Percentiles rank a stretch among this genome's conserved stretches.
These are phyloP conservation scores for Varecia variegata DNA, from an alignment of 2,797 vertebrate genomes.

Conservation along the genomic window DNA sequence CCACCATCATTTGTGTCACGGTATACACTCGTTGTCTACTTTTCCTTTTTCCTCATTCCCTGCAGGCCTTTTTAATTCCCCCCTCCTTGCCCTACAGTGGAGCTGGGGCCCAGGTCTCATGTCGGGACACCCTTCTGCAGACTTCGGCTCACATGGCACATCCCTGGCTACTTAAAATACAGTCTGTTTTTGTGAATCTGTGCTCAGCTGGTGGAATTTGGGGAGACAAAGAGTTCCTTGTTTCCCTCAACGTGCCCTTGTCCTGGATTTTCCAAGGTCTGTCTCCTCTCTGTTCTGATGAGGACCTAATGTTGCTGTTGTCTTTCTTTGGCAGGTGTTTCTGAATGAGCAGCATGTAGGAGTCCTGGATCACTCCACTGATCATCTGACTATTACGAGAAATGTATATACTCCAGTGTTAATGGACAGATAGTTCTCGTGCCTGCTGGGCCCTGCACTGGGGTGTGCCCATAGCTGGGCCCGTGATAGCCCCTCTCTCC, in stretches of 20 bases:
- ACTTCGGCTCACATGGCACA: background rate
- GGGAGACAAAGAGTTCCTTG: background rate
- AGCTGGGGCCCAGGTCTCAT: background rate
- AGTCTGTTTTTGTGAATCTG: background rate
- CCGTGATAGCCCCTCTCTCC: background rate
- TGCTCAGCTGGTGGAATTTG: background rate
- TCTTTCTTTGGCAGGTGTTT: conserved; percentile 62
- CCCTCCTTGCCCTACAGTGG: background rate
- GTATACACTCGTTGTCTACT: too few relatives aligned
- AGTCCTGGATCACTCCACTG: conserved; percentile 4
- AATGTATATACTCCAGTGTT: background rate
- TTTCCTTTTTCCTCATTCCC: background rate
- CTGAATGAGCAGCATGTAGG: conserved; percentile 16
- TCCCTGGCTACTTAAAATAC: background rate
- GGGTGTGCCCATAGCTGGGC: rapidly evolving
- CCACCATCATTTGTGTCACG: background rate
- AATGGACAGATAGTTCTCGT: background rate
- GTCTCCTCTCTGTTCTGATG: background rate
- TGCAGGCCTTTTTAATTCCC: background rate
- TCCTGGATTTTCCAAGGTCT: background rate
- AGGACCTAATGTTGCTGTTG: background rate
- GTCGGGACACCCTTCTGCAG: too few relatives aligned
- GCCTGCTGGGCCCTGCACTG: background rate
- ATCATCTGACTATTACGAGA: background rate
- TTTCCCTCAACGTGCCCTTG: background rate